Percentiles rank a stretch among this genome's conserved stretches.
phyloP scores from a whole-genome alignment of 2,888 invertebrate genomes.

The Amphimallon solstitiale region DNA sequence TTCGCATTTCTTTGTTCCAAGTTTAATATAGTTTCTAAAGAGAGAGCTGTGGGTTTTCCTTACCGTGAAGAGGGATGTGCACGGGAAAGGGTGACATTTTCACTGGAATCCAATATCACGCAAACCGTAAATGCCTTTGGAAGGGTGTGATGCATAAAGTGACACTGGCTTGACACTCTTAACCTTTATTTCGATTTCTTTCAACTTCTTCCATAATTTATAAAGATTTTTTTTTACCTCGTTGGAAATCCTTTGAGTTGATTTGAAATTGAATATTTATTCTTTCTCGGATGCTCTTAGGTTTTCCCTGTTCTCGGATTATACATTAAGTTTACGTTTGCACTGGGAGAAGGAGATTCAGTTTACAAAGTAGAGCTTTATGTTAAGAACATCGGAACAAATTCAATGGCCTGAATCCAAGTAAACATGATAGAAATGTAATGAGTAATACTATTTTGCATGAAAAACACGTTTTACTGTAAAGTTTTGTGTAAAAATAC shows the following conservation, averaged over 20 bases:
- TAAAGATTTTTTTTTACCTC: constrained; percentile 38
- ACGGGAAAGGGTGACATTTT: constrained; percentile 46
- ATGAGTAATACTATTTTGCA: too few relatives aligned
- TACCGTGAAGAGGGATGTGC: constrained; percentile 38
- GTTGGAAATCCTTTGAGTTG: constrained; percentile 28
- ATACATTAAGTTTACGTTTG: constrained; percentile 13
- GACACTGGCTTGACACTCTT: constrained; percentile 46
- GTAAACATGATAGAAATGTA: too few relatives aligned
- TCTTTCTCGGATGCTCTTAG: not conserved
- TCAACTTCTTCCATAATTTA: constrained; percentile 38
- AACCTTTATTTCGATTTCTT: constrained; percentile 41
- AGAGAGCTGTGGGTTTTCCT: constrained; percentile 46
- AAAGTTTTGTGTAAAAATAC: too few relatives aligned
- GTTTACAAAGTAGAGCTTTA: not conserved
- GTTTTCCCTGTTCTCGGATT: constrained; percentile 15
- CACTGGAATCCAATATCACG: constrained; percentile 51
- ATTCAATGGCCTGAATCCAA: too few relatives aligned
- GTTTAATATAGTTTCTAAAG: constrained; percentile 49
- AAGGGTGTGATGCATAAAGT: constrained; percentile 48
- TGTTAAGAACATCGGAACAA: too few relatives aligned
- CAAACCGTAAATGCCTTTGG: constrained; percentile 49
- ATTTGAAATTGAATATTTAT: constrained; percentile 35
- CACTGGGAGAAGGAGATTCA: not conserved
- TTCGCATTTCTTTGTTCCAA: constrained; percentile 40
- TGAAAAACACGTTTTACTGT: too few relatives aligned